Evolutionary conservation across 2,113 vertebrate species (phyloP).

Genomic region (Cacatua alba): DNA sequence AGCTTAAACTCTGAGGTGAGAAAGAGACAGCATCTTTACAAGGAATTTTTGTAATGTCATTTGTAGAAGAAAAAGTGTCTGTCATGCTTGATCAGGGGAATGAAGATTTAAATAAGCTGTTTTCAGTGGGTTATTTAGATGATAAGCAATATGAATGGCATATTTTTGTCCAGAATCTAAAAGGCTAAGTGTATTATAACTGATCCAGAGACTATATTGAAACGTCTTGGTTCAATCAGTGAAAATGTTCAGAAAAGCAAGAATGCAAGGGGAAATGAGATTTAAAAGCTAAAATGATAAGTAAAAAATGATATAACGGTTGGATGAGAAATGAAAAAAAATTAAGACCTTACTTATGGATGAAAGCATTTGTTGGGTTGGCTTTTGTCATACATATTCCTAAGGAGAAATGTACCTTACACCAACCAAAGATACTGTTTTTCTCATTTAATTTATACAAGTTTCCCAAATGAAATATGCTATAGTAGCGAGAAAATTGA

Average conservation of each 20-base stretch:
- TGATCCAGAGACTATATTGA: neutral
- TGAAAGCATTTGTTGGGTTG: neutral
- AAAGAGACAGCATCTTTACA: neutral
- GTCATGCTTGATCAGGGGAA: neutral
- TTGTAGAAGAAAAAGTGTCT: conserved; percentile 17
- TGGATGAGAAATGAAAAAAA: neutral
- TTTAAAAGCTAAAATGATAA: neutral
- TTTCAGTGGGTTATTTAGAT: conserved; percentile 13
- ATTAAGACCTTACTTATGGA: neutral
- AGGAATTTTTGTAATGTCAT: neutral
- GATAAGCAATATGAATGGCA: neutral
- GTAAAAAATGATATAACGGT: neutral
- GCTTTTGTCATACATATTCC: neutral
- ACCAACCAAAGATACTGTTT: neutral
- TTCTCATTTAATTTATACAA: neutral
- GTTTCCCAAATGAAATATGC: neutral
- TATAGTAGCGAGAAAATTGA: neutral
- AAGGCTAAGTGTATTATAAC: neutral
- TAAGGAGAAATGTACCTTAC: neutral
- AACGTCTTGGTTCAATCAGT: neutral
- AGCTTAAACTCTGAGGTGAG: neutral
- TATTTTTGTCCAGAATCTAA: conserved; percentile 4
- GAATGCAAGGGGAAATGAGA: neutral
- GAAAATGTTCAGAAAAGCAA: conserved; percentile 18
- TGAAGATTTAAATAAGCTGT: conserved; percentile 23